Percentiles rank a stretch among this genome's conserved stretches.
These are phyloP conservation scores for Dendrocincla fuliginosa DNA, from an alignment of 2,797 vertebrate species.

Conservation along the genomic window DNA sequence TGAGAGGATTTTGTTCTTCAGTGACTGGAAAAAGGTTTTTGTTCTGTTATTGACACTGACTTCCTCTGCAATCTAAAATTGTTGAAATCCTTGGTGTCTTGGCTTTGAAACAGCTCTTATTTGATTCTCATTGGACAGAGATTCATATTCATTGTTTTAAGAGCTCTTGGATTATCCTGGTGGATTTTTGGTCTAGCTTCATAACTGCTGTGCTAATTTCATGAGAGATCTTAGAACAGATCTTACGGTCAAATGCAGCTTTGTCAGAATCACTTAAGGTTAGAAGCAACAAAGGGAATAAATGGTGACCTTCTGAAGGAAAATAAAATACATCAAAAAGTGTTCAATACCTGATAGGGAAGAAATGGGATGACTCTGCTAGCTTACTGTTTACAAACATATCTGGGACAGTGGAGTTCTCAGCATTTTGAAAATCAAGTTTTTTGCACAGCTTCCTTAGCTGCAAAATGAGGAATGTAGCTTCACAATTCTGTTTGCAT, in stretches of 20 bases:
- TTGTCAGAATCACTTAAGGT: neutral
- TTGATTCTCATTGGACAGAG: neutral
- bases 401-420: neutral
- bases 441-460: neutral
- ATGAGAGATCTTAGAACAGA: neutral
- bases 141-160: neutral
- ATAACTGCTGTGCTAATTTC: neutral
- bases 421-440: neutral
- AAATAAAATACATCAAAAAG: neutral
- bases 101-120: neutral
- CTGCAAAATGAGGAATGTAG: neutral
- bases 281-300: neutral
- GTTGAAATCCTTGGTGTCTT: neutral
- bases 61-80: neutral
- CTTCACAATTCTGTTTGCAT: neutral
- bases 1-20: neutral
- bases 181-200: neutral
- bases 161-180: neutral
- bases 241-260: neutral
- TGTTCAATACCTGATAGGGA: neutral
- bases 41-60: neutral
- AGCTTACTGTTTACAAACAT: neutral
- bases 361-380: neutral
- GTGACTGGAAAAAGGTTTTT: neutral
- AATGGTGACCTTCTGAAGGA: neutral